Evolutionary conservation across 2,113 vertebrate genomes (phyloP), one percentile per base, ranked within the genome.

Genomic region (Caretta caretta): DNA sequence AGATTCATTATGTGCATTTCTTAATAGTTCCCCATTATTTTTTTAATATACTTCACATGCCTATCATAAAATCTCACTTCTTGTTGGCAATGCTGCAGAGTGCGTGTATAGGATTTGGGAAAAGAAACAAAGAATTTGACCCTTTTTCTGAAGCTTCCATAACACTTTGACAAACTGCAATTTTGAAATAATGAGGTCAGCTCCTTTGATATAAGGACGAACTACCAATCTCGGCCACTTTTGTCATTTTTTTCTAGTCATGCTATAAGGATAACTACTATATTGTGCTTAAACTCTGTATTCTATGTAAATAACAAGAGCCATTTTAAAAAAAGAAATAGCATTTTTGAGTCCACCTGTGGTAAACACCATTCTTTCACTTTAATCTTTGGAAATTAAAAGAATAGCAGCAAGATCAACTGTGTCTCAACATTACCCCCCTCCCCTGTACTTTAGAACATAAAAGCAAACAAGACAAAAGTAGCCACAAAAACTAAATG

Each of bases 101-200:
- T 78, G 75, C 22, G n/a, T n/a, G 9, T 72, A 22, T 38, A 69
- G 35, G 42, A 76, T 76, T 76, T 48, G 75, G 12, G 13, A 69
- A n/a, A 69, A 59, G 6, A 7, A 4, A 0, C 0, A 84, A 88
- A 19, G 3, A 91, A 62, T 69, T 1, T 1, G 8, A 8, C 57
- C 65, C 22, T 62, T 78, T 90, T 69, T 51, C 86, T 59, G 65
- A 84, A 49, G 79, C 4, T 72, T 92, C 90, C n/a, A 83, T 59
- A 87, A 57, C 16, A 29, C 9, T 49, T 80, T 5, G 38, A 83
- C 2, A 86, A 92, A 25, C 5, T 17, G 38, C 10, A 65, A 1
- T 83, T 80, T 72, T 46, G 38, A 92, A 91, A 50, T 38, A 83
- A 72, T 29, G 56, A 94, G 35, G 25, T 48, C 62, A 86, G 72